A percentile compares a stretch with the other conserved stretches of the same genome.
These are phyloP conservation scores for Chaetophractus vellerosus DNA, from an alignment of 2,797 vertebrate genomes.

Conservation along the genomic window DNA sequence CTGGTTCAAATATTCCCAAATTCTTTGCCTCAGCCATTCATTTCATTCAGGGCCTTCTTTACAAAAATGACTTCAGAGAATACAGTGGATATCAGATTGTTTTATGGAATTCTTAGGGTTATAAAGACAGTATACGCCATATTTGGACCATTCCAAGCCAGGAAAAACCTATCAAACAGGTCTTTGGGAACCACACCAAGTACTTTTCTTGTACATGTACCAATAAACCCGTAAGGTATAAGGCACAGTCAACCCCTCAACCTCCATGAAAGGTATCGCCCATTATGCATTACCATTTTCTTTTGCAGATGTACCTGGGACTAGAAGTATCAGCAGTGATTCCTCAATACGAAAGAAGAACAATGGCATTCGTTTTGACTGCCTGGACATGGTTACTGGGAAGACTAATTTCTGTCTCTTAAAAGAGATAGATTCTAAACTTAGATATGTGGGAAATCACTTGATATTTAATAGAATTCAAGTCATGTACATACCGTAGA, in stretches of 20 bases:
- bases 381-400: conserved; percentile 39
- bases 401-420: conserved; percentile 55
- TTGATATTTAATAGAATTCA: conserved; percentile 73
- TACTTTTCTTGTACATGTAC: background rate
- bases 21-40: conserved; percentile 35
- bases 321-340: background rate
- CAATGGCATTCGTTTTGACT: conserved; percentile 37
- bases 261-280: background rate
- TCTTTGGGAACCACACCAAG: background rate
- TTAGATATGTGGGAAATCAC: conserved; percentile 61
- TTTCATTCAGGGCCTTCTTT: conserved; percentile 62
- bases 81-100: background rate
- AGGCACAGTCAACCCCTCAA: background rate
- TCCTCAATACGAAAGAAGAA: conserved; percentile 59
- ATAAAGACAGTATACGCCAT: conserved; percentile 30
- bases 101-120: conserved; percentile 38
- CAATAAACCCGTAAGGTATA: conserved; percentile 40
- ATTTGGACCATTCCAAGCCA: background rate
- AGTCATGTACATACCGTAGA: conserved; percentile 45
- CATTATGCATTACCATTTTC: background rate
- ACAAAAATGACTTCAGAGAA: conserved; percentile 48
- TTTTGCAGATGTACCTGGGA: conserved; percentile 4
- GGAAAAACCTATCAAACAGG: conserved; percentile 34
- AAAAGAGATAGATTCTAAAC: conserved; percentile 68
- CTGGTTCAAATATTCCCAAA: conserved; percentile 42